phyloP scores from a whole-genome alignment of 1,140 invertebrate genomes.

The Zaprionus ghesquierei region DNA sequence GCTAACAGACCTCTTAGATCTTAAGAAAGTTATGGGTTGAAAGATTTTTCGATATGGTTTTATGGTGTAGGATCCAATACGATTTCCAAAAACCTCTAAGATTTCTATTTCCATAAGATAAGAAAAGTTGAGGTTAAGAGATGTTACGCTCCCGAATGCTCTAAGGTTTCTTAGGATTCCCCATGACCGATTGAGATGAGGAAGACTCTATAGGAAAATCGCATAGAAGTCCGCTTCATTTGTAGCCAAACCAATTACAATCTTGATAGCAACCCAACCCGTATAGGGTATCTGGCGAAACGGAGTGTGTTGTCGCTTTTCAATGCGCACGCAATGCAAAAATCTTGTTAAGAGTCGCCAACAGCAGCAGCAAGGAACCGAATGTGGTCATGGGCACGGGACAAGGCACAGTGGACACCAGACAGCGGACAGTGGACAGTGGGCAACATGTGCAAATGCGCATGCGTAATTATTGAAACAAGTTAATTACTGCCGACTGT shows the following conservation, averaged over 20 bases:
- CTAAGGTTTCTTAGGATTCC: too few species aligned
- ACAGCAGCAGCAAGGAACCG: conserved; percentile 14
- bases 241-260: neutral
- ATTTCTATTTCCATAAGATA: too few species aligned
- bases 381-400: conserved; percentile 2
- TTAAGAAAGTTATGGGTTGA: too few species aligned
- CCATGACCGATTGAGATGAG: too few species aligned
- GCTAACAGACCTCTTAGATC: too few species aligned
- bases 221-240: too few species aligned
- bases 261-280: neutral
- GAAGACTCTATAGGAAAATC: too few species aligned
- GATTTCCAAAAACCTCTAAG: too few species aligned
- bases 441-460: conserved; percentile 75
- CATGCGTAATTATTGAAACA: conserved; percentile 81
- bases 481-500: conserved; percentile 69
- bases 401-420: neutral
- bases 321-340: conserved; percentile 74
- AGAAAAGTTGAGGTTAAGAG: too few species aligned
- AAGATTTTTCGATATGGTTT: too few species aligned
- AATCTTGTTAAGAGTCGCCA: conserved; percentile 67
- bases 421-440: conserved; percentile 20
- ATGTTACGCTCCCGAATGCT: too few species aligned
- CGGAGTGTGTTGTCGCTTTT: conserved; percentile 28
- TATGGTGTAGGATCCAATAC: too few species aligned
- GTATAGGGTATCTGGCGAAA: conserved; percentile 30